Conservation (phyloP, 2,113 vertebrate genomes). For the Oncorhynchus kisutch region DNA sequence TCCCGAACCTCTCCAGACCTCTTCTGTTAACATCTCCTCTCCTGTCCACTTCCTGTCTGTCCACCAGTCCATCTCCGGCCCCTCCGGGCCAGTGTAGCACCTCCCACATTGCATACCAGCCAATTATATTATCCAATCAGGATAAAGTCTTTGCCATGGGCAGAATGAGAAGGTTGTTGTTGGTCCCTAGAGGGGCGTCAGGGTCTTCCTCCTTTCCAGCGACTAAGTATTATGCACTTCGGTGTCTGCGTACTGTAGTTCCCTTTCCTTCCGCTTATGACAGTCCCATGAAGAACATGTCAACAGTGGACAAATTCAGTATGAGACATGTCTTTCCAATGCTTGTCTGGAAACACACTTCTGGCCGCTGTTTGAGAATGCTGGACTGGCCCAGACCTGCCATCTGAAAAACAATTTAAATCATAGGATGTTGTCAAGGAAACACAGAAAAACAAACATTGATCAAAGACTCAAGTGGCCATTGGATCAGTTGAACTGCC, state of each 20-base stretch:
- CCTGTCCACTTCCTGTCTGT: conserved; percentile 21
- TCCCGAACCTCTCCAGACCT: conserved; percentile 51
- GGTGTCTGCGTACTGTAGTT: conserved; percentile 30
- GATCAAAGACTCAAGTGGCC: neutral
- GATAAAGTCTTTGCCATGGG: conserved; percentile 29
- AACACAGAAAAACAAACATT: neutral
- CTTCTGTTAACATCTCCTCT: conserved; percentile 39
- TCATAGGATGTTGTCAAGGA: conserved; percentile 19
- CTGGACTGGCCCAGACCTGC: conserved; percentile 34
- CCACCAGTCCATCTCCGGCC: conserved; percentile 21
- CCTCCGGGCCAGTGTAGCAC: conserved; percentile 28
- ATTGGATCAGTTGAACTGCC: conserved; percentile 1
- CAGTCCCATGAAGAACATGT: conserved; percentile 54
- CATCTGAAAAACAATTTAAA: conserved; percentile 9
- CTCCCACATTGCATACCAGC: conserved; percentile 39
- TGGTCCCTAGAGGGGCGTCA: conserved; percentile 18
- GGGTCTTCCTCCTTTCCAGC: conserved; percentile 34
- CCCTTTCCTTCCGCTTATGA: conserved; percentile 16
- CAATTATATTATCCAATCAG: conserved; percentile 36
- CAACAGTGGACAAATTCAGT: conserved; percentile 47
- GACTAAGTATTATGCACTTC: conserved; percentile 21
- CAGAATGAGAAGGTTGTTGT: conserved; percentile 33
- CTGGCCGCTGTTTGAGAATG: neutral
- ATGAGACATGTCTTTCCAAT: conserved; percentile 41
- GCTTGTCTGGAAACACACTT: conserved; percentile 25